Conservation (phyloP, 2,888 invertebrate species). For the Luperina nickerlii region DNA sequence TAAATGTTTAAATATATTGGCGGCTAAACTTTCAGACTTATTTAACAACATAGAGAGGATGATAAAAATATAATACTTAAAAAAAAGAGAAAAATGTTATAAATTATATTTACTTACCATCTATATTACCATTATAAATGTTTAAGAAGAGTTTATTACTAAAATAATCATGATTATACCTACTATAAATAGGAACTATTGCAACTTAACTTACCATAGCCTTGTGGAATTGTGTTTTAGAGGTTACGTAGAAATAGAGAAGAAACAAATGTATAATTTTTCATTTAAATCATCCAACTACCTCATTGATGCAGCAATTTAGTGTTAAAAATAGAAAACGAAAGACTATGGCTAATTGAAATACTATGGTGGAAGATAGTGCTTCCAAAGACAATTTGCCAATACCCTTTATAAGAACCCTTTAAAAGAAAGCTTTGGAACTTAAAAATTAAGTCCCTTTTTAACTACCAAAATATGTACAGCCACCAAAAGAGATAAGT, state of each 20-base stretch:
- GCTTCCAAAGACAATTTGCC: conserved; percentile 52
- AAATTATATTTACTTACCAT: conserved; percentile 41
- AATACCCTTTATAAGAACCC: conserved; percentile 26
- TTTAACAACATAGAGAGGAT: conserved; percentile 25
- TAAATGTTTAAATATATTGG: conserved; percentile 43
- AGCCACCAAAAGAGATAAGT: too few species aligned
- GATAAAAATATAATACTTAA: conserved; percentile 20
- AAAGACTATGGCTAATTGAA: conserved; percentile 36
- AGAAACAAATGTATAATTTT: conserved; percentile 66
- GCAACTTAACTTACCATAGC: conserved; percentile 58
- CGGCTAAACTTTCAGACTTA: conserved; percentile 55
- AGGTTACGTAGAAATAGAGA: conserved; percentile 62
- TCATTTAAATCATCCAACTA: conserved; percentile 70
- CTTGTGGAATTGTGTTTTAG: conserved; percentile 71
- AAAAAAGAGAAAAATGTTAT: conserved; percentile 31
- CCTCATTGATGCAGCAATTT: conserved; percentile 73
- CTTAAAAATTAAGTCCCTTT: background rate
- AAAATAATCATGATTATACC: conserved; percentile 25
- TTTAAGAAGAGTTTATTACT: conserved; percentile 49
- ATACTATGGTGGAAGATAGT: conserved; percentile 34
- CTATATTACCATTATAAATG: conserved; percentile 44
- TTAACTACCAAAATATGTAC: background rate
- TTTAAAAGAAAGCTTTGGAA: background rate
- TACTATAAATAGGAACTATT: conserved; percentile 49
- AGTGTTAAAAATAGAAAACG: conserved; percentile 49